Evolutionary conservation across 2,797 vertebrate genomes (phyloP), one percentile per base, ranked within the genome.

Genomic region (Hoplostethus atlanticus): DNA sequence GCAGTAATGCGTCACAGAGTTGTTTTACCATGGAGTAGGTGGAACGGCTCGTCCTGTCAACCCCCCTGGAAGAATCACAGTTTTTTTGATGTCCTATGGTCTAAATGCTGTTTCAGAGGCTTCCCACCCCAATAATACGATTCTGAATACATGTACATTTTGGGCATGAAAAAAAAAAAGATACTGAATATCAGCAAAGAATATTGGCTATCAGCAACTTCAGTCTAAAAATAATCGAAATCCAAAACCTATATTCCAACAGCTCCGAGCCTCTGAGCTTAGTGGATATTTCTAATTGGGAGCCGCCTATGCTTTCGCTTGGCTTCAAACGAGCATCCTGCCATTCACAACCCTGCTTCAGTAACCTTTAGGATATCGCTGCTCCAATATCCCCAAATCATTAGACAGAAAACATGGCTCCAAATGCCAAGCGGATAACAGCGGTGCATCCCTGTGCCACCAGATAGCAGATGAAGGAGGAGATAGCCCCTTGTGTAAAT

Each of bases 371-470:
- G 81, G 71, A 75, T 52, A 52, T 59, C 30, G 16, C 68, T 10
- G 15, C 60, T 73, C 77, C 48, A 44, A 85, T 79, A 90, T 87
- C 73, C 51, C 60, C 9, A 25, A 84, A 81, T 91, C 83, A 87
- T 93, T 91, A 89, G 79, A 79, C 70, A 17, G 64, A 13, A 71
- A 7, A 71, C 70, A 69, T 36, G 6, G 61, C 62, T 87, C 78
- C 58, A 85, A 91, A 92, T 83, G 77, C 73, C 82, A 87, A 79
- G 51, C 38, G 25, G 73, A 90, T 86, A 88, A 82, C 79, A 48
- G 52, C 72, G 36, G 64, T 31, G 72, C 71, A 66, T 68, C 76
- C 25, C 71, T 3, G 0, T 42, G 64, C 72, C 61, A 62, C 67
- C 71, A 73, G 84, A 91, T 84, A 84, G 79, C 62, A 81, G 80